phyloP scores from a whole-genome alignment of 2,113 vertebrate species.

The Kryptolebias marmoratus region DNA sequence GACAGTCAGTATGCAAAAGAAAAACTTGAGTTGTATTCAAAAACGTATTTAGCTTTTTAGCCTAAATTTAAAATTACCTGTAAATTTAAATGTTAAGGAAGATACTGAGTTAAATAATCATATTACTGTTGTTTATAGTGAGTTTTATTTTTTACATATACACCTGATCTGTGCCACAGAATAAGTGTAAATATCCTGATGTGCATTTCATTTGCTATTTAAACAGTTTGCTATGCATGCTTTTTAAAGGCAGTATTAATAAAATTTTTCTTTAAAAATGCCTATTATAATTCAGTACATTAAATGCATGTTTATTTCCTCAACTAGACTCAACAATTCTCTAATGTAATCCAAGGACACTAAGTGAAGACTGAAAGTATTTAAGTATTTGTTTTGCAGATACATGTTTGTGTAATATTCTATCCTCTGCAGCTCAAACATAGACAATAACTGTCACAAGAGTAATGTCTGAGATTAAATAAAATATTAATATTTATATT shows the following conservation, averaged over 20 bases:
- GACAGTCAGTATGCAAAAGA: too few relatives aligned
- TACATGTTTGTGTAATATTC: neutral
- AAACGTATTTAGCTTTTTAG: too few relatives aligned
- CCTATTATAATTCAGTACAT: neutral
- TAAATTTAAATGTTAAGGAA: conserved; percentile 12
- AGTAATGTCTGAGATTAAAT: neutral
- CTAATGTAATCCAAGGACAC: neutral
- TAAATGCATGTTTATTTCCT: conserved; percentile 6
- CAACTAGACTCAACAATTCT: neutral
- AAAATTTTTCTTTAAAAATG: neutral
- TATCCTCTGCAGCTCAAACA: neutral
- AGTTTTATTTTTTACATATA: conserved; percentile 2
- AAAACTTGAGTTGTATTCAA: too few relatives aligned
- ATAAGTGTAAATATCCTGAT: neutral
- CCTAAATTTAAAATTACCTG: too few relatives aligned
- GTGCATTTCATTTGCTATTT: neutral
- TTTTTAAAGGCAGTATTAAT: neutral
- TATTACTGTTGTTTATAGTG: neutral
- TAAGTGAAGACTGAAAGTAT: neutral
- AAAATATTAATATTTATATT: too few relatives aligned
- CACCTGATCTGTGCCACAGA: conserved; percentile 1
- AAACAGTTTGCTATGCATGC: neutral
- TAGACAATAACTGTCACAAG: conserved; percentile 5
- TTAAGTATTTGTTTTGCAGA: neutral
- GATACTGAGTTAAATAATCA: conserved; percentile 8